phyloP scores from a whole-genome alignment of 2,797 vertebrate species.

The Gallinago stenura region DNA sequence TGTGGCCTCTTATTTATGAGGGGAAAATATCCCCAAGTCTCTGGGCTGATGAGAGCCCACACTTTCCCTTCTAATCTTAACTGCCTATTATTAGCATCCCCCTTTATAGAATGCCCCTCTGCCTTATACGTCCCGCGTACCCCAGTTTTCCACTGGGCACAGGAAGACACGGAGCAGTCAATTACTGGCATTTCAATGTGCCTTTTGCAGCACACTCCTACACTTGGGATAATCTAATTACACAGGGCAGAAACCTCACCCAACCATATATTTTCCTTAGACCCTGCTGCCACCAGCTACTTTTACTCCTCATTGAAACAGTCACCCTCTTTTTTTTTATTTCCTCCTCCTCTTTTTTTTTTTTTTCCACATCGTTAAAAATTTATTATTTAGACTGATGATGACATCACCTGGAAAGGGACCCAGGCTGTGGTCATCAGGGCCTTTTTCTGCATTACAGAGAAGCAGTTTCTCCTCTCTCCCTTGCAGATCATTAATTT shows the following conservation, averaged over 20 bases:
- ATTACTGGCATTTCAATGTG: slow-evolving; percentile 49
- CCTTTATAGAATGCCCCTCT: not conserved
- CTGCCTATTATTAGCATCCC: not conserved
- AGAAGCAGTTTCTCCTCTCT: slow-evolving; percentile 73
- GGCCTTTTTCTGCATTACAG: slow-evolving; percentile 77
- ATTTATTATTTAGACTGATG: slow-evolving; percentile 78
- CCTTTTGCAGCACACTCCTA: slow-evolving; percentile 65
- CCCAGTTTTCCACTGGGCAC: not conserved
- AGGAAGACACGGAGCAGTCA: slow-evolving; percentile 18
- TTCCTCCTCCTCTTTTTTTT: not conserved
- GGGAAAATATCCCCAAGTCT: not conserved
- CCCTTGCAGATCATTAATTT: slow-evolving; percentile 81
- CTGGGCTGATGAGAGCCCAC: not conserved
- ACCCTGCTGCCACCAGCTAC: slow-evolving; percentile 61
- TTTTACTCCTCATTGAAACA: slow-evolving; percentile 67
- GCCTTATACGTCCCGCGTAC: not conserved
- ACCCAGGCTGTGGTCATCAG: slow-evolving; percentile 76
- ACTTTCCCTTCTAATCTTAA: slow-evolving; percentile 4
- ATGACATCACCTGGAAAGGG: slow-evolving; percentile 79
- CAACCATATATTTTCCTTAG: slow-evolving; percentile 64
- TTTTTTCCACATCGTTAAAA: slow-evolving; percentile 65
- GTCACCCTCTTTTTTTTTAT: slow-evolving; percentile 44
- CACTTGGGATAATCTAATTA: slow-evolving; percentile 73
- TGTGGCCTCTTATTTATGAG: slow-evolving; percentile 5
- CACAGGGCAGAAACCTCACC: slow-evolving; percentile 54